phyloP scores from a whole-genome alignment of 2,113 vertebrate species.

The Cryptoleucopteryx plumbea region DNA sequence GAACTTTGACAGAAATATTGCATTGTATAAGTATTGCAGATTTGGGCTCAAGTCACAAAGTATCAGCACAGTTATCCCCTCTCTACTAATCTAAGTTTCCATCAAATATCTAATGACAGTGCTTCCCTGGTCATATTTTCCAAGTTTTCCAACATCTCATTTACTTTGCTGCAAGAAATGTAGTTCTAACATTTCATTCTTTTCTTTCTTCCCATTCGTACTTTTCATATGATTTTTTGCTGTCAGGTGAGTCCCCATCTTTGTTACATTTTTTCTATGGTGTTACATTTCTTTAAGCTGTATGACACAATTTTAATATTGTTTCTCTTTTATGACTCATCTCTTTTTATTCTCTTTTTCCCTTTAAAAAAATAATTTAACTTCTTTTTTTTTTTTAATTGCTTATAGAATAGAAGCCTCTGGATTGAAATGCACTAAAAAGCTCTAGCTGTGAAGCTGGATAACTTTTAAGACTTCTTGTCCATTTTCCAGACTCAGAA shows the following conservation, averaged over 20 bases:
- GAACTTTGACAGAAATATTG: not conserved
- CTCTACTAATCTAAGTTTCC: not conserved
- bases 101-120: not conserved
- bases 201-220: not conserved
- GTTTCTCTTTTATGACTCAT: not conserved
- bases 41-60: not conserved
- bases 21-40: not conserved
- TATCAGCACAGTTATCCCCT: not conserved
- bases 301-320: not conserved
- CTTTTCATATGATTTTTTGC: not conserved
- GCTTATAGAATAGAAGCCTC: not conserved
- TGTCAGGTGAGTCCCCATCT: not conserved
- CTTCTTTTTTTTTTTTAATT: not conserved
- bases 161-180: not conserved
- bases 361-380: not conserved
- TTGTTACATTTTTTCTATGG: not conserved
- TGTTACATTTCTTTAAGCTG: not conserved
- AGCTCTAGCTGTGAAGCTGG: not conserved
- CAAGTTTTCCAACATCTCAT: not conserved
- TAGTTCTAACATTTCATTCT: not conserved
- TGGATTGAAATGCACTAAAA: not conserved
- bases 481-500: not conserved
- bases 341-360: not conserved
- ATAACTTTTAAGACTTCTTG: not conserved
- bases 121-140: not conserved